A percentile compares a stretch with the other conserved stretches of the same genome.
Evolutionary conservation across 2,113 vertebrate species (phyloP).

Genomic region (Lichenostomus cassidix): DNA sequence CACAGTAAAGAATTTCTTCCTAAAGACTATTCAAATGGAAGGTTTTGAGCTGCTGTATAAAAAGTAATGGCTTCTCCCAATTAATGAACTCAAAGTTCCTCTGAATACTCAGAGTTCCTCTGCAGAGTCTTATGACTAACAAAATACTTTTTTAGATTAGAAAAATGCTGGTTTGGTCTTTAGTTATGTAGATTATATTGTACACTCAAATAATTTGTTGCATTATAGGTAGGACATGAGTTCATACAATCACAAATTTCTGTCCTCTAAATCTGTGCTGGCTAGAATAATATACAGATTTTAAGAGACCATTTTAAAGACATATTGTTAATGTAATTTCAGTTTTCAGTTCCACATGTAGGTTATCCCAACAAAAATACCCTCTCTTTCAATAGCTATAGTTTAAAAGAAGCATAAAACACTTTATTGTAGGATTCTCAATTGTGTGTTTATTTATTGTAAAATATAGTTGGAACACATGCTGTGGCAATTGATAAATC

Average conservation of each 20-base stretch:
- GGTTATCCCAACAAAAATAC: background rate
- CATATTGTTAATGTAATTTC: background rate
- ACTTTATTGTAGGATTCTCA: background rate
- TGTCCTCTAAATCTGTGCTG: background rate
- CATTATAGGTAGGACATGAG: accelerated
- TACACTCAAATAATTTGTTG: background rate
- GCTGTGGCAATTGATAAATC: background rate
- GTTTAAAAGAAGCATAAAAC: background rate
- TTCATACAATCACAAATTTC: background rate
- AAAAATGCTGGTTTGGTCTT: background rate
- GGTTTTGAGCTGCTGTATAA: background rate
- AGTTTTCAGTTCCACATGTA: background rate
- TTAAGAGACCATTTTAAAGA: background rate
- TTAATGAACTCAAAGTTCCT: background rate
- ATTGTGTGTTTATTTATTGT: background rate
- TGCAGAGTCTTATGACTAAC: background rate
- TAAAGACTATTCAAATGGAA: background rate
- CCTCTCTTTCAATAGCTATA: background rate
- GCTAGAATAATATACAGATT: background rate
- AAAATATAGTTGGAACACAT: background rate
- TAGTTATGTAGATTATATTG: background rate
- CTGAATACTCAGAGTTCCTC: background rate
- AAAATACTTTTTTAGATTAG: background rate
- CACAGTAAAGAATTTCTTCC: background rate
- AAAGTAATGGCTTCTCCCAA: background rate